Base-by-base conservation (phyloP, 2,113 vertebrate species). In the Myocastor coypus region DNA sequence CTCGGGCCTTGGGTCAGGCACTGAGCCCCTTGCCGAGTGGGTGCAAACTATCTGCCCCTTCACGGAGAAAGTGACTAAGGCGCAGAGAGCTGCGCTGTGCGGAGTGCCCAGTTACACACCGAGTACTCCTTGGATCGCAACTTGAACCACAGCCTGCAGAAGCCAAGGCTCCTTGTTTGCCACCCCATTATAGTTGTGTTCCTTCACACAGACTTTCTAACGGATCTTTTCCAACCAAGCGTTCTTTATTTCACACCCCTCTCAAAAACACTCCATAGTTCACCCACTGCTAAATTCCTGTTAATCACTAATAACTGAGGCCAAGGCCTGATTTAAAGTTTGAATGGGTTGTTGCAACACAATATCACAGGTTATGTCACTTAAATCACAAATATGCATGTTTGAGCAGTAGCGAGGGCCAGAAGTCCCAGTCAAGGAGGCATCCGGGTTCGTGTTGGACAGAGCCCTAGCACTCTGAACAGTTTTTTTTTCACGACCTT, bases 201-300 rank as follows among this genome's bases (percentile, higher is more conserved):
- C 19, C 3, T 80, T 77, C 17, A 13, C 34, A 12, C 3, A 5
- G 75, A 86, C 17, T 64, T 78, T 5, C 32, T 22, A n/a, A 22
- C 0, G 55, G 64, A 61, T 40, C 11, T 68, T 73, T 7, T 61
- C 40, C 20, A 63, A 50, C 34, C 84, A 66, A 40, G 5, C 0
- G 0, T 30, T 77, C 19, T 11, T 37, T 82, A 42, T 78, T 71
- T 61, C 57, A 26, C 1, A 64, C 1, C 0, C 0, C 1, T 52
- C 55, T 73, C 42, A 59, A 83, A 83, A 92, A 20, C 61, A 17
- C 59, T 19, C 40, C 87, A 1, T 16, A 30, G 17, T 28, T 34
- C 11, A 64, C 13, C 22, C 3, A 11, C 71, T 90, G n/a, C 46
- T 82, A 46, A 71, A 86, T 55, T 93, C 28, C 16, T 59, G 4